Evolutionary conservation across 2,797 vertebrate genomes (phyloP).

Genomic region (Ficedula albicollis): DNA sequence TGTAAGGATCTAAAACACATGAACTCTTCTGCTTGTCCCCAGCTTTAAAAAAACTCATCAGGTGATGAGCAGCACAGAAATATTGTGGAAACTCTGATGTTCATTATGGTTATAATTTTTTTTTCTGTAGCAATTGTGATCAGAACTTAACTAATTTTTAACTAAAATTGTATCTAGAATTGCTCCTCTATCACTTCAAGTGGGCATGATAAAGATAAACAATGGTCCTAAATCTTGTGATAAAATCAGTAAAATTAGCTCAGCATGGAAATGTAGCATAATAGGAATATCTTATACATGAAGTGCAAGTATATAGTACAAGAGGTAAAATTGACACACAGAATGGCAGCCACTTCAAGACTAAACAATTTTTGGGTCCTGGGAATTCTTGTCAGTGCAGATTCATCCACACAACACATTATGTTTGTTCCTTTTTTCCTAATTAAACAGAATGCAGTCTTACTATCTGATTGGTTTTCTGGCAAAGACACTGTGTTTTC

Average conservation of each 20-base stretch:
- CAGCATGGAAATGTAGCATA: neutral
- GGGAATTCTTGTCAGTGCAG: neutral
- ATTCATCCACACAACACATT: neutral
- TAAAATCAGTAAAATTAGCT: neutral
- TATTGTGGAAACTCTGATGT: neutral
- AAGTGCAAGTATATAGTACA: neutral
- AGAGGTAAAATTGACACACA: neutral
- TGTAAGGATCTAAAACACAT: neutral
- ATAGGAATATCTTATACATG: neutral
- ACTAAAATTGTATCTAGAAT: neutral
- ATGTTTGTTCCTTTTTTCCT: neutral
- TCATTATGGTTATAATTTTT: neutral
- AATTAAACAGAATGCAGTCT: neutral
- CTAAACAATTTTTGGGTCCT: neutral
- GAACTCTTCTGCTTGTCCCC: neutral
- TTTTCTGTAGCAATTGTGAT: neutral
- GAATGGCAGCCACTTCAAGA: neutral
- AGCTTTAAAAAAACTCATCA: neutral
- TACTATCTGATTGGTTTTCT: conserved; percentile 11
- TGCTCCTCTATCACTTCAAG: neutral
- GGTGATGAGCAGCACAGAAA: neutral
- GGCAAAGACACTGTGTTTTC: conserved; percentile 22
- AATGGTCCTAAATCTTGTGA: neutral
- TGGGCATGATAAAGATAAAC: neutral
- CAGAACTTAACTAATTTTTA: neutral